Evolutionary conservation across 2,113 vertebrate species (phyloP), one percentile per base, ranked within the genome.

Genomic region (Antidorcas marsupialis): DNA sequence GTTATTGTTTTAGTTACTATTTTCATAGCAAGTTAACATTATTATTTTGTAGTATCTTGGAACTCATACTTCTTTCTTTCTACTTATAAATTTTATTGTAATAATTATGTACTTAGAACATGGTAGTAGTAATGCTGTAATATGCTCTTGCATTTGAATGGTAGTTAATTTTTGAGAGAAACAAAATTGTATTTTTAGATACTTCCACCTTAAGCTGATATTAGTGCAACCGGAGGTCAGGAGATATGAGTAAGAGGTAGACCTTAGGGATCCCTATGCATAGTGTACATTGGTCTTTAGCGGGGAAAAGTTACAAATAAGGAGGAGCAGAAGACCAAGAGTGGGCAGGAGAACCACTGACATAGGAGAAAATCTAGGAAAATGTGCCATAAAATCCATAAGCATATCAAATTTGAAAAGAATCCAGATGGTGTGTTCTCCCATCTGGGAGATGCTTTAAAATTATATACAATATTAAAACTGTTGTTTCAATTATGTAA

Each of bases 341-440:
- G 43, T 95, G 7, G 78, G 53, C 6, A 84, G 28, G 89, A 67
- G 85, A 23, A 78, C 64, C 15, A 60, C 62, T 47, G 8, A 94
- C 36, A 55, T 82, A 82, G 81, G 67, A 94, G 57, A 93, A 92
- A 64, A 95, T 92, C 76, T 95, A 88, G 64, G 30, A 93, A 96
- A 82, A 95, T 96, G 43, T 86, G 78, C 67, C 36, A 86, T 95
- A 67, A 30, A 95, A 76, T 87, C 19, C n/a, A 53, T 33, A 97
- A 97, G 86, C 53, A 76, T 94, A 55, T 98, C 50, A 67, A 81
- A 94, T 97, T 97, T 97, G 93, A 96, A 97, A 92, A 94, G 85
- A 97, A 94, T 95, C 59, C 96, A 93, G 53, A 97, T 96, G 90
- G 81, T 39, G 43, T 96, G 25, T 97, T 98, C 47, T 97, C 47